These are phyloP conservation scores for Charaxes varanes DNA, from an alignment of 1,140 invertebrate genomes.

Conservation along the genomic window DNA sequence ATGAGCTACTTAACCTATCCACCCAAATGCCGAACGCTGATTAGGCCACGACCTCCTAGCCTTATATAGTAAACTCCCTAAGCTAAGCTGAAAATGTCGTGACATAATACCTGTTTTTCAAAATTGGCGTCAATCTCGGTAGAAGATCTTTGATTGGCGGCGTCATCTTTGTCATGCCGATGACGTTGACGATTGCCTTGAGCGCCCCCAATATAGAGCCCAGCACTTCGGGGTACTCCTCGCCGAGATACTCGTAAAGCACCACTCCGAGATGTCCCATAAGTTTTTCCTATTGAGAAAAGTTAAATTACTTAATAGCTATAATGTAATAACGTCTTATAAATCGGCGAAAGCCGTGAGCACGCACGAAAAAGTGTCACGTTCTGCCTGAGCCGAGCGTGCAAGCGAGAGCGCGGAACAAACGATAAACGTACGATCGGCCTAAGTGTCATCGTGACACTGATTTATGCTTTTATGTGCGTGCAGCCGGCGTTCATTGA, in stretches of 20 bases:
- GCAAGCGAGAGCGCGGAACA: too few relatives aligned
- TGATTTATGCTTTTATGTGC: too few relatives aligned
- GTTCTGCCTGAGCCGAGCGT: too few relatives aligned
- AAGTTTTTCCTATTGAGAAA: conserved; percentile 88
- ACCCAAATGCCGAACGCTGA: too few relatives aligned
- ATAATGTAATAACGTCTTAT: background rate
- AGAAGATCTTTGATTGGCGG: conserved; percentile 99
- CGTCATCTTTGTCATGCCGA: conserved; percentile 99
- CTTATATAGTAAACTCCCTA: background rate
- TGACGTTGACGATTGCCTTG: conserved; percentile 99
- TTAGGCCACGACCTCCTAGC: background rate
- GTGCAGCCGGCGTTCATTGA: too few relatives aligned
- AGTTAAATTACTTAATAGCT: conserved; percentile 1
- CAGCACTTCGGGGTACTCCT: conserved; percentile 99
- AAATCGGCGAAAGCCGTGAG: too few relatives aligned
- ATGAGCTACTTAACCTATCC: too few relatives aligned
- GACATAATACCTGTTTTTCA: conserved; percentile 85
- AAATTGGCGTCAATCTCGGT: conserved; percentile 96
- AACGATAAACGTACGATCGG: too few relatives aligned
- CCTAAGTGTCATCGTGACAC: too few relatives aligned
- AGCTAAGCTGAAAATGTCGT: too few relatives aligned
- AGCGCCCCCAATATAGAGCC: conserved; percentile 98
- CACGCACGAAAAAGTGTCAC: too few relatives aligned
- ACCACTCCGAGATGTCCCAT: conserved; percentile 99
- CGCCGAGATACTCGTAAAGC: conserved; percentile 99